Percentiles rank a stretch among this genome's conserved stretches.
These are phyloP conservation scores for Sorex araneus DNA, from an alignment of 2,113 vertebrate species.

Conservation along the genomic window DNA sequence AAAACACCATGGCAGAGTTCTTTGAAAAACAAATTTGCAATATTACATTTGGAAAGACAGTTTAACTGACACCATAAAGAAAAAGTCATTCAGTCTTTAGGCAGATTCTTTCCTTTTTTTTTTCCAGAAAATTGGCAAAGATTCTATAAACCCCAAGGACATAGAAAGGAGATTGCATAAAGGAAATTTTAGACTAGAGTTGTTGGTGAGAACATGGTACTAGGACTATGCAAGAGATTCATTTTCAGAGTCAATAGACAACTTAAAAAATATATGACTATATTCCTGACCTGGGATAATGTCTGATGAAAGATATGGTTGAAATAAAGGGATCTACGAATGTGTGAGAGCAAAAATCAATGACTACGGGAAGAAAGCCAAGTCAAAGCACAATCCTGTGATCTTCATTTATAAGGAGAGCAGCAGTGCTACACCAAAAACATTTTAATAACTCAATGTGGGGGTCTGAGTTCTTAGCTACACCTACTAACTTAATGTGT, in stretches of 20 bases:
- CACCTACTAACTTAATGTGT: conserved; percentile 32
- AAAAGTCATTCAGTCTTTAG: conserved; percentile 46
- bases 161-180: conserved; percentile 2
- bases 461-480: conserved; percentile 20
- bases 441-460: conserved; percentile 19
- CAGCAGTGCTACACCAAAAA: neutral
- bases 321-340: conserved; percentile 40
- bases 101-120: conserved; percentile 33
- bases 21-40: conserved; percentile 65
- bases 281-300: conserved; percentile 49
- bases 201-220: conserved; percentile 42
- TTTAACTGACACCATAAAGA: conserved; percentile 51
- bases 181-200: conserved; percentile 41
- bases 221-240: conserved; percentile 44
- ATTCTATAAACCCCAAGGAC: conserved; percentile 34
- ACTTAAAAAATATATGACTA: conserved; percentile 12
- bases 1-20: conserved; percentile 73
- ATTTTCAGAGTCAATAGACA: conserved; percentile 50
- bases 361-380: conserved; percentile 76
- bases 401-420: conserved; percentile 60
- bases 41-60: conserved; percentile 69
- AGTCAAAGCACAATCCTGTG: conserved; percentile 51
- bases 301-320: conserved; percentile 29
- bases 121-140: conserved; percentile 55
- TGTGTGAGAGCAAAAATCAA: conserved; percentile 74